Conservation (phyloP, 2,888 invertebrate genomes). For the Bombyx huttoni region DNA sequence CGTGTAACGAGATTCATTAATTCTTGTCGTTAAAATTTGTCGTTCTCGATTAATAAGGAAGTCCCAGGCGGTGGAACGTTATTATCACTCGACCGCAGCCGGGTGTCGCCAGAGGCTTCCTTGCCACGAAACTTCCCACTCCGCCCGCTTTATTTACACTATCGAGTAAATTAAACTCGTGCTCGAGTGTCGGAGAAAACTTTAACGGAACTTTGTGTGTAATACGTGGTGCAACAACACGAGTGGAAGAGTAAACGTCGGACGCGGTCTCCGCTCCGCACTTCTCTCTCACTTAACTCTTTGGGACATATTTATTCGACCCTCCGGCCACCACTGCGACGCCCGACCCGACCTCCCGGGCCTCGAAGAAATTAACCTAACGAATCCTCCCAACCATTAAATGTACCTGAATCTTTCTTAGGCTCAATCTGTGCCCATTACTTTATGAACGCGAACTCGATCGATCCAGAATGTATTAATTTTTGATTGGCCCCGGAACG, state of each 20-base stretch:
- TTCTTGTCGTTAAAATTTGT: constrained; percentile 75
- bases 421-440: constrained; percentile 39
- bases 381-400: constrained; percentile 62
- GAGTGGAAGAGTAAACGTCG: constrained; percentile 72
- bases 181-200: constrained; percentile 68
- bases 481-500: constrained; percentile 51
- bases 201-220: constrained; percentile 72
- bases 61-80: constrained; percentile 60
- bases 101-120: constrained; percentile 38
- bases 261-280: constrained; percentile 66
- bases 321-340: constrained; percentile 64
- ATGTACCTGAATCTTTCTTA: constrained; percentile 39
- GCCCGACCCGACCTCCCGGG: constrained; percentile 33
- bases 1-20: constrained; percentile 74
- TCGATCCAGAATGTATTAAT: constrained; percentile 51
- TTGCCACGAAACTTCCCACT: constrained; percentile 65
- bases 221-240: constrained; percentile 74
- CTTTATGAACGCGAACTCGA: constrained; percentile 50
- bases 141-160: constrained; percentile 72
- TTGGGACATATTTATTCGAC: constrained; percentile 74
- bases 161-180: constrained; percentile 74
- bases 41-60: constrained; percentile 74
- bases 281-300: constrained; percentile 71
- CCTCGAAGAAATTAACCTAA: constrained; percentile 63
- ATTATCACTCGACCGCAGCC: constrained; percentile 67